Percentiles rank a stretch among this genome's conserved stretches.
Conservation (phyloP, 2,113 vertebrate genomes). For the Ivindomyrus marchei region DNA sequence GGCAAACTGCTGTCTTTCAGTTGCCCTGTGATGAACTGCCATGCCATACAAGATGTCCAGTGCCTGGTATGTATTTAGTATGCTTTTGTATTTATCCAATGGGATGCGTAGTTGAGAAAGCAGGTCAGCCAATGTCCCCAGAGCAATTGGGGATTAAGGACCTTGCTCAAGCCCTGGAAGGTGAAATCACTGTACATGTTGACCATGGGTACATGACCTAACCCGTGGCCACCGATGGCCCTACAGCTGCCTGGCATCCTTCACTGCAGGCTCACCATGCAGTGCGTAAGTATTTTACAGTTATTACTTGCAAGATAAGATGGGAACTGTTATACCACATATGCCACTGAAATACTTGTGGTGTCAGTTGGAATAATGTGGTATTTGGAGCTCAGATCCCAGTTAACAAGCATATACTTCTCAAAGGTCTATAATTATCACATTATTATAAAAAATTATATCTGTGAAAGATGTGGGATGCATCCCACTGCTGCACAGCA, state of each 20-base stretch:
- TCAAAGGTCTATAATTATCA: not conserved
- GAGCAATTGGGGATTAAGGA: too few relatives aligned
- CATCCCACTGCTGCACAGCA: not conserved
- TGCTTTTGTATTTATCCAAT: too few relatives aligned
- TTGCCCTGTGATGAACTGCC: not conserved
- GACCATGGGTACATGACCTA: not conserved
- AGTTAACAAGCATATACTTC: not conserved
- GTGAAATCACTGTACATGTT: too few relatives aligned
- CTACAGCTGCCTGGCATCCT: not conserved
- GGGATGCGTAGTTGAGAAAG: too few relatives aligned
- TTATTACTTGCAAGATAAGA: not conserved
- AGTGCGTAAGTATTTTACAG: not conserved
- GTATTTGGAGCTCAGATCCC: not conserved
- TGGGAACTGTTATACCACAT: not conserved
- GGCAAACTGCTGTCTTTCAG: not conserved
- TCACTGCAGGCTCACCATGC: not conserved
- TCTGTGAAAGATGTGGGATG: not conserved
- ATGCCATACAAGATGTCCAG: not conserved
- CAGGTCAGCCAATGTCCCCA: too few relatives aligned
- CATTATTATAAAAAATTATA: not conserved
- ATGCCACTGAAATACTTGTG: not conserved
- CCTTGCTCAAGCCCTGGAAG: too few relatives aligned
- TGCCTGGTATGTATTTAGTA: not conserved
- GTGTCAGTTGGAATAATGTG: not conserved
- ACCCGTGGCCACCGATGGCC: not conserved